Evolutionary conservation across 2,797 vertebrate species (phyloP).

Genomic region (Alectoris magna): DNA sequence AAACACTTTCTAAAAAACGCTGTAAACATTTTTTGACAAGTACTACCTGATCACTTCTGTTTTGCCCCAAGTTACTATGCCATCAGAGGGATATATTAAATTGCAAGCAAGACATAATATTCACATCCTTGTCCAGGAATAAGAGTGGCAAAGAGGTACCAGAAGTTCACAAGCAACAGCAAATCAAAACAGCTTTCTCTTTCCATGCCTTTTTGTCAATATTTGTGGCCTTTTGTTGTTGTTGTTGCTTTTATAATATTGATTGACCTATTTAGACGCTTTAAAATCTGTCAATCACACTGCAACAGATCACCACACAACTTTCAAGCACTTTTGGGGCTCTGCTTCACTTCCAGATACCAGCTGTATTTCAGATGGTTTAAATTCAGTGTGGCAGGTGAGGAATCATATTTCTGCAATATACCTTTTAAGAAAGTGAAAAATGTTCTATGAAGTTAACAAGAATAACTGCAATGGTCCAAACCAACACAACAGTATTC

Average conservation of each 20-base stretch:
- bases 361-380: background rate
- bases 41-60: background rate
- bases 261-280: background rate
- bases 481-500: background rate
- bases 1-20: background rate
- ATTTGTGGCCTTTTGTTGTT: background rate
- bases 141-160: background rate
- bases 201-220: background rate
- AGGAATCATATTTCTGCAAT: background rate
- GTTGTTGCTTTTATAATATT: background rate
- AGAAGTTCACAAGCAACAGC: background rate
- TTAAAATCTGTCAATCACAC: background rate
- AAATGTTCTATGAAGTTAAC: background rate
- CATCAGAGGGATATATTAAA: background rate
- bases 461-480: background rate
- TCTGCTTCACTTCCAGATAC: background rate
- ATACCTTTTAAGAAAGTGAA: background rate
- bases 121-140: background rate
- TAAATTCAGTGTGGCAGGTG: background rate
- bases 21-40: background rate
- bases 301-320: background rate
- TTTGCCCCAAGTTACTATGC: background rate
- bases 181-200: background rate
- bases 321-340: background rate
- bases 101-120: background rate